Conservation (phyloP, 2,888 invertebrate genomes). For the Epirrita christyi region DNA sequence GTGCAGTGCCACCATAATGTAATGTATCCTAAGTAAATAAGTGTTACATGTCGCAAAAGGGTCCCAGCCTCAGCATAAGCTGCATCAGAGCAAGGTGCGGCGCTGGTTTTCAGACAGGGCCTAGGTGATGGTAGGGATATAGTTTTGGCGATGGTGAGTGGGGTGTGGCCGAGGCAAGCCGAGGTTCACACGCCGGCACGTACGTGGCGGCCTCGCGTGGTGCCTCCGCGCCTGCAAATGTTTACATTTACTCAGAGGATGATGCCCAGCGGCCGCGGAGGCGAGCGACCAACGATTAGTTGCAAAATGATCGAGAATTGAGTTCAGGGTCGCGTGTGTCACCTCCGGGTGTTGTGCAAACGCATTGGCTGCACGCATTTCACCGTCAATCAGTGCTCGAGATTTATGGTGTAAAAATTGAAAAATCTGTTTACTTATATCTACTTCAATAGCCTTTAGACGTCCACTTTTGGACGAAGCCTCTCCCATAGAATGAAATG, state of each 20-base stretch:
- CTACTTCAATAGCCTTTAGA: too few relatives aligned
- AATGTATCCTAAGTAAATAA: too few relatives aligned
- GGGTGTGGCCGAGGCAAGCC: constrained; percentile 12
- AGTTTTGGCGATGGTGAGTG: constrained; percentile 17
- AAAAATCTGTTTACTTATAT: too few relatives aligned
- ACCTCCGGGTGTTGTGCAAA: constrained; percentile 81
- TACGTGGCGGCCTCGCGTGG: constrained; percentile 55
- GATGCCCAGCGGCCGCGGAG: constrained; percentile 59
- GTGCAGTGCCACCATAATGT: too few relatives aligned
- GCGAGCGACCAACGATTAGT: constrained; percentile 70
- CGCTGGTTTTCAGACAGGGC: too few relatives aligned
- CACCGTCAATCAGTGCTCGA: constrained; percentile 47
- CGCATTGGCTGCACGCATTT: constrained; percentile 53
- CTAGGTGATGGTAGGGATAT: background rate
- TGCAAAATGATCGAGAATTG: constrained; percentile 83
- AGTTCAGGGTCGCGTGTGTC: constrained; percentile 79
- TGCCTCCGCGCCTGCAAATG: constrained; percentile 80
- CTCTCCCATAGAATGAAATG: too few relatives aligned
- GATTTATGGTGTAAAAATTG: too few relatives aligned
- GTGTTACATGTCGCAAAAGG: too few relatives aligned
- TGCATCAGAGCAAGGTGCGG: too few relatives aligned
- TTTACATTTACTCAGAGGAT: constrained; percentile 80
- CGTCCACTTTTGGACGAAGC: too few relatives aligned
- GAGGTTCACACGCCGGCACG: constrained; percentile 55
- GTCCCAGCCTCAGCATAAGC: too few relatives aligned